Evolutionary conservation across 2,113 vertebrate species (phyloP).

Genomic region (Heterotilapia buettikoferi): DNA sequence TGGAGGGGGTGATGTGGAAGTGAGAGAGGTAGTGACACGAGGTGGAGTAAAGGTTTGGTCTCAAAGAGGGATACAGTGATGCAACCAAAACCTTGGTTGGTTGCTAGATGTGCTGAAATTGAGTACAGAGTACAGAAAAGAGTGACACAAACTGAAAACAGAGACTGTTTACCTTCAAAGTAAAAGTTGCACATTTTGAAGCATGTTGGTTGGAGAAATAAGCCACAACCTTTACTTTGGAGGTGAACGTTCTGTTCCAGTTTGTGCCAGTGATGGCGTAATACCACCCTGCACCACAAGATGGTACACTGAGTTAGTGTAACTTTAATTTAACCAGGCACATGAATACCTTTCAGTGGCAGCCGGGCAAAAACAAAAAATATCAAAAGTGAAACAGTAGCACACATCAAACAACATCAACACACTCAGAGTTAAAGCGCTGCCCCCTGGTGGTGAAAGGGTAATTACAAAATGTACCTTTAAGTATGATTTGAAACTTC

Average conservation of each 20-base stretch:
- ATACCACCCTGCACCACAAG: background rate
- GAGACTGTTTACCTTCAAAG: background rate
- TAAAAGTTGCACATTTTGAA: background rate
- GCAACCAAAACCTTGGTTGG: background rate
- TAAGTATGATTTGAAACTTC: background rate
- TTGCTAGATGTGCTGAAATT: background rate
- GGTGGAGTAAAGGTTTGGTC: background rate
- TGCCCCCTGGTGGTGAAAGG: background rate
- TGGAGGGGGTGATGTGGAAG: background rate
- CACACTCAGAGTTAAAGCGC: background rate
- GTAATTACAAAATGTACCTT: background rate
- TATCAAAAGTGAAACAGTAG: background rate
- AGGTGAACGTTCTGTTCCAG: background rate
- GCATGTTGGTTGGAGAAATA: background rate
- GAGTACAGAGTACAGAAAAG: background rate
- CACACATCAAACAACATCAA: background rate
- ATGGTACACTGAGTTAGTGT: background rate
- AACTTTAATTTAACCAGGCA: background rate
- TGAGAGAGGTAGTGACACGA: background rate
- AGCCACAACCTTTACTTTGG: background rate
- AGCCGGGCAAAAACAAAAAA: background rate
- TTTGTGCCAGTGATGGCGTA: fast-evolving
- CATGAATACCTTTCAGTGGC: background rate
- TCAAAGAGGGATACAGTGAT: background rate
- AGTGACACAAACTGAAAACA: background rate